phyloP scores from a whole-genome alignment of 2,113 vertebrate species.

The Carlito syrichta region DNA sequence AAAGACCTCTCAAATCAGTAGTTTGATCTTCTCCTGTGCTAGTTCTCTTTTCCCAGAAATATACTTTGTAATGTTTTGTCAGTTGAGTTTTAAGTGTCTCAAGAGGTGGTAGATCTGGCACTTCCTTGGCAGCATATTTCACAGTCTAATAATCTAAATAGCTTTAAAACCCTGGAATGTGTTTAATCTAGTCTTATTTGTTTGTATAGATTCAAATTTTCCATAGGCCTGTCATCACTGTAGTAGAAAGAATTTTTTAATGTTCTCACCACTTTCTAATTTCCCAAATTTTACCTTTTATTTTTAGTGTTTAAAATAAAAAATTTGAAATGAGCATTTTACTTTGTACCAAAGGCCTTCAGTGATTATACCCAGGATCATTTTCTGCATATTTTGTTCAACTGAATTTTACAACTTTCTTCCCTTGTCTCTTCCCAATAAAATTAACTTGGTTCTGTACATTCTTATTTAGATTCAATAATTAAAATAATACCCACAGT shows the following conservation, averaged over 20 bases:
- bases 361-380: neutral
- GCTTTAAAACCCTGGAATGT: slow-evolving; percentile 58
- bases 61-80: slow-evolving; percentile 60
- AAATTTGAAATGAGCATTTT: slow-evolving; percentile 31
- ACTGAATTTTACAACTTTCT: neutral
- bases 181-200: slow-evolving; percentile 56
- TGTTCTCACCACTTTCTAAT: slow-evolving; percentile 35
- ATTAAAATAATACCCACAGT: neutral
- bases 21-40: neutral
- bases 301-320: slow-evolving; percentile 40
- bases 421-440: neutral
- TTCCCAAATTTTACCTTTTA: slow-evolving; percentile 33
- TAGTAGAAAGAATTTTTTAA: slow-evolving; percentile 18
- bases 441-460: neutral
- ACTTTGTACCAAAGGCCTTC: neutral
- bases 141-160: slow-evolving; percentile 66
- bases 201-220: slow-evolving; percentile 60
- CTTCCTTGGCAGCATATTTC: slow-evolving; percentile 63
- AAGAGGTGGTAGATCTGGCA: slow-evolving; percentile 37
- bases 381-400: neutral
- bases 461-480: neutral
- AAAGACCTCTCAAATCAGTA: slow-evolving; percentile 4
- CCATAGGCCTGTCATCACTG: slow-evolving; percentile 25
- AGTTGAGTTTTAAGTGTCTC: slow-evolving; percentile 57
- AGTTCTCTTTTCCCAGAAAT: slow-evolving; percentile 56